Base-by-base conservation (phyloP, 2,797 vertebrate species). In the Falco cherrug region DNA sequence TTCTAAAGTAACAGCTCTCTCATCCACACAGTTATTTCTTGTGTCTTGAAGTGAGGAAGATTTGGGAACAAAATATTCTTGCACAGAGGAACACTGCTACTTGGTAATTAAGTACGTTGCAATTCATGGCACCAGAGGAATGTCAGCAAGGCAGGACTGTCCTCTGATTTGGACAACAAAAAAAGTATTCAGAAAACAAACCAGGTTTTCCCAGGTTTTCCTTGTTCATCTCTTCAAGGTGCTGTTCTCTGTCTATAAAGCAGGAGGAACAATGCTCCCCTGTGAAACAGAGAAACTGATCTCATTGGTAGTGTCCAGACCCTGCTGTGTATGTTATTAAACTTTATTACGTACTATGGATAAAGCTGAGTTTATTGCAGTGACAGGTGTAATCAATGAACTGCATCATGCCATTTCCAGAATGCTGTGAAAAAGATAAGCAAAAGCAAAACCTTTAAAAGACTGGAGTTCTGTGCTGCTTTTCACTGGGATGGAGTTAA, bases 31-130 rank as follows among this genome's bases (percentile, higher is more conserved):
- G 71, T 47, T 85, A 78, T 69, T 92, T 84, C 76, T 85, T 54
- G 29, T 31, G 29, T 75, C 73, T 60, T 83, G 45, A 89, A 89
- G 47, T n/a, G 59, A 92, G 39, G 59, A 68, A 83, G 68, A 71
- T 61, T 73, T 78, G 24, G 50, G 89, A 94, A 96, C 89, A 95
- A 93, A 96, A 95, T 83, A 96, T 95, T 89, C 89, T 83, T 89
- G 33, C 71, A 87, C 28, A 35, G 57, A 93, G 80, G 60, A 96
- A 93, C 29, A 61, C 26, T 2, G 28, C 53, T 87, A 61, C 65
- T 92, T 80, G 22, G 61, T 85, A 95, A 89, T 93, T 92, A 96
- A 93, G 41, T 26, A 83, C 4, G 2, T 31, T 64, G 41, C 83
- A 76, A 93, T 81, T 85, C 76, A 53, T 0, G 0, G 50, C 57